Base-by-base conservation (phyloP, 2,797 vertebrate species). In the Tachyglossus aculeatus region DNA sequence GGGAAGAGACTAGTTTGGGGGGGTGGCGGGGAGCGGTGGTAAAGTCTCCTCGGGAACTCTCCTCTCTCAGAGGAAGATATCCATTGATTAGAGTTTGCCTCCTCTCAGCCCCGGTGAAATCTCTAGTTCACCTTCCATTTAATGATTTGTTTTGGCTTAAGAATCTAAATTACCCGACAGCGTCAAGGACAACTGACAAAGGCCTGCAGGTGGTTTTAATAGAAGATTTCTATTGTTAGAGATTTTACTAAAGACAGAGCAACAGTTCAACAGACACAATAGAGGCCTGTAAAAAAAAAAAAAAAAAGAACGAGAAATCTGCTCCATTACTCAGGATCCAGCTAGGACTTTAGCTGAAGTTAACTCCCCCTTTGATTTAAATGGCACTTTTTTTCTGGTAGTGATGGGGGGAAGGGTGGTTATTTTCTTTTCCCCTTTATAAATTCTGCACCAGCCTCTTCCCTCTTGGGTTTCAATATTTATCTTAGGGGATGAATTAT, bases 81-180 rank as follows among this genome's bases (percentile, higher is more conserved):
- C 90, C 92, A 93, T 93, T 92, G 92, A 94, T 94, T 91, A 88
- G 86, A 89, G 90, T 91, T 91, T n/a, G 90, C 85, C 90, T 87
- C 86, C 89, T 82, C 90, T 89, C 89, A 73, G 88, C 86, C 81
- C 79, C 5, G 87, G 91, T 86, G 89, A 84, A 89, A 87, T 89
- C 90, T 90, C 88, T 87, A 88, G 90, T 88, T 90, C 91, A 86
- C 89, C 90, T 88, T 88, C 83, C 86, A 84, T 86, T 88, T 92
- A 93, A 93, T 93, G 93, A 92, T 91, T 93, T 93, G 92, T 93
- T 93, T 92, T 91, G 91, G 92, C 92, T 94, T 92, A 92, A 91
- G 91, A 87, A 84, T 83, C 86, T 76, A 84, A 78, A 40, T 88
- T 83, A 72, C 67, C 87, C 93, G 93, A 94, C 93, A 92, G 85